phyloP scores from a whole-genome alignment of 2,113 vertebrate genomes.

The Nannospalax galili region DNA sequence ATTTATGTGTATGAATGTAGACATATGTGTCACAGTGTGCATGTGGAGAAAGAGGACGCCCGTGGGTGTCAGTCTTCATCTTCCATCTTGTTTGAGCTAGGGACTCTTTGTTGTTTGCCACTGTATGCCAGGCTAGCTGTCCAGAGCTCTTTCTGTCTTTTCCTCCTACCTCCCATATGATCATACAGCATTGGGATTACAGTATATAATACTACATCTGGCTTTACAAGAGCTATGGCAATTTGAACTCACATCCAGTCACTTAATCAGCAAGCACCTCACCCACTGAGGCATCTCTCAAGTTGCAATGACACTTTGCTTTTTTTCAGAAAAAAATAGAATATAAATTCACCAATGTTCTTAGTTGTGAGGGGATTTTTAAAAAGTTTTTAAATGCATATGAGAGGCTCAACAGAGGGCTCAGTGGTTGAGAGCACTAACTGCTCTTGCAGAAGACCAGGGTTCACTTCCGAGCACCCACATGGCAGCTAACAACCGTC shows the following conservation, averaged over 20 bases:
- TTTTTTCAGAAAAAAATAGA: not conserved
- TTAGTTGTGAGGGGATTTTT: not conserved
- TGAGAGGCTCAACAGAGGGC: too few relatives aligned
- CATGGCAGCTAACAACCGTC: too few relatives aligned
- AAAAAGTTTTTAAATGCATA: too few relatives aligned
- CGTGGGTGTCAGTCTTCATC: not conserved
- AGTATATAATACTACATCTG: not conserved
- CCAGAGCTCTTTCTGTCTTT: not conserved
- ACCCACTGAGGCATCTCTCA: not conserved
- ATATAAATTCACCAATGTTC: not conserved
- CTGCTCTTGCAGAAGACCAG: too few relatives aligned
- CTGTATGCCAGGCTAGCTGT: not conserved
- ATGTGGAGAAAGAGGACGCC: not conserved
- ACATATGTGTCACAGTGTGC: not conserved
- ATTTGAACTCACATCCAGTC: not conserved
- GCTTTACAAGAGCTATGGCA: not conserved
- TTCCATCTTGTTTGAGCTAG: not conserved
- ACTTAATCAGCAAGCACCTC: not conserved
- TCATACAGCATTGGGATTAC: not conserved
- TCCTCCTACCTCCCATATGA: not conserved
- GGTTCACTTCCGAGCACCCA: too few relatives aligned
- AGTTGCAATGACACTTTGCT: not conserved
- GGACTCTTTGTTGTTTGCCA: not conserved
- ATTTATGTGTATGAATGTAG: too few relatives aligned
- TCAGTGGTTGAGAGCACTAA: too few relatives aligned